Base-by-base conservation (phyloP, 2,888 invertebrate species). In the Orthosia gothica region DNA sequence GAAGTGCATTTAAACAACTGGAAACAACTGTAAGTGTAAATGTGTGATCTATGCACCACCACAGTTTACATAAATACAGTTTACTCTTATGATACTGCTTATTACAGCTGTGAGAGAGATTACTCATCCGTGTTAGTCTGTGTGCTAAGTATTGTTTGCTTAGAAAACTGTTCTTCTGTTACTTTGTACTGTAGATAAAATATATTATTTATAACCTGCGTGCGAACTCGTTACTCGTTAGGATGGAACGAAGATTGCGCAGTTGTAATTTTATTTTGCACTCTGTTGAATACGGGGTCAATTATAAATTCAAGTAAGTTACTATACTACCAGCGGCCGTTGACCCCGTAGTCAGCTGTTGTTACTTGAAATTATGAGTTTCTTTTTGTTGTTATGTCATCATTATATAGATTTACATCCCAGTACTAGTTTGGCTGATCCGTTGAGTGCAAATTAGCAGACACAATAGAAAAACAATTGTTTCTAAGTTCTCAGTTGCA, bases 1-100 rank as follows among this genome's bases (percentile, higher is more conserved):
- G 72, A 79, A 84, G 67, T 66, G 70, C 69, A 80, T 70, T 81
- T n/a, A n/a, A n/a, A n/a, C n/a, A 78, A 83, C 74, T 16, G 71
- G 18, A 15, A 66, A 69, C 16, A 82, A 81, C 75, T 72, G 54
- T 49, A 18, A 26, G 50, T 55, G 81, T 40, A 52, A 81, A 80
- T 72, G 54, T 80, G 57, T 82, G 45, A 77, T 69, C 57, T 73
- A 82, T 82, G 73, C 73, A 72, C 32, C 16, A 26, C 12, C 57
- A 64, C 54, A 71, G 47, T 49, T 26, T 58, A 58, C 49, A 58
- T 62, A 66, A 65, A 72, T 58, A 47, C 55, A 20, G 82, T 82
- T 77, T 77, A 61, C 52, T 54, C 59, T 45, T 54, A 16, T 20
- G 16, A 58, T 71, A 76, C 57, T 55, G 71, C 52, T 73, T 23